phyloP scores from a whole-genome alignment of 2,888 invertebrate genomes.

The Erebia palarica region DNA sequence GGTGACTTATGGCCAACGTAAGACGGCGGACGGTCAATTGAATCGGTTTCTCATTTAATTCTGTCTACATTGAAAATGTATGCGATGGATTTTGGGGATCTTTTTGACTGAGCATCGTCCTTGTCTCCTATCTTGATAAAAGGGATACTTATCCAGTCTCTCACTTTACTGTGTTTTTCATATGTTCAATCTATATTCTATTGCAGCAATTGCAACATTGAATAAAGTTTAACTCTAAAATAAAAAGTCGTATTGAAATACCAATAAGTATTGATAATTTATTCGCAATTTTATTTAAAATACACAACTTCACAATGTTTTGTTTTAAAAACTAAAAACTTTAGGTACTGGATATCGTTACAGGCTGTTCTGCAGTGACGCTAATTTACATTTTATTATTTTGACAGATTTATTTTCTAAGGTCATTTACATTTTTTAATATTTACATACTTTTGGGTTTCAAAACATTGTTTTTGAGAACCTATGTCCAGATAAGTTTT shows the following conservation, averaged over 20 bases:
- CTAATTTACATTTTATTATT: constrained; percentile 68
- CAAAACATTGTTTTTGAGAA: constrained; percentile 51
- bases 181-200: neutral
- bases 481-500: constrained; percentile 23
- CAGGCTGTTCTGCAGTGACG: constrained; percentile 70
- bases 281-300: constrained; percentile 83
- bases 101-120: constrained; percentile 33
- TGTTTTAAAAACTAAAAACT: constrained; percentile 80
- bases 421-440: constrained; percentile 71
- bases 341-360: constrained; percentile 78
- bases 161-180: neutral
- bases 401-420: constrained; percentile 67
- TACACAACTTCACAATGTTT: constrained; percentile 82
- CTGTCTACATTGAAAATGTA: constrained; percentile 39
- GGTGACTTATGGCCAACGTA: constrained; percentile 74
- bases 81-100: constrained; percentile 30
- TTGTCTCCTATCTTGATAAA: constrained; percentile 6
- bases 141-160: neutral
- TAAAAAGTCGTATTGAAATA: constrained; percentile 62
- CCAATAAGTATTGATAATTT: constrained; percentile 80
- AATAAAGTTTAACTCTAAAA: constrained; percentile 21
- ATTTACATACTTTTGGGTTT: constrained; percentile 69
- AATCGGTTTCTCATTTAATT: constrained; percentile 62
- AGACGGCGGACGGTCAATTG: constrained; percentile 74
- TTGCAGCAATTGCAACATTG: neutral